Percentiles rank a stretch among this genome's conserved stretches.
These are phyloP conservation scores for Peromyscus nudipes DNA, from an alignment of 2,797 vertebrate species.

Conservation along the genomic window DNA sequence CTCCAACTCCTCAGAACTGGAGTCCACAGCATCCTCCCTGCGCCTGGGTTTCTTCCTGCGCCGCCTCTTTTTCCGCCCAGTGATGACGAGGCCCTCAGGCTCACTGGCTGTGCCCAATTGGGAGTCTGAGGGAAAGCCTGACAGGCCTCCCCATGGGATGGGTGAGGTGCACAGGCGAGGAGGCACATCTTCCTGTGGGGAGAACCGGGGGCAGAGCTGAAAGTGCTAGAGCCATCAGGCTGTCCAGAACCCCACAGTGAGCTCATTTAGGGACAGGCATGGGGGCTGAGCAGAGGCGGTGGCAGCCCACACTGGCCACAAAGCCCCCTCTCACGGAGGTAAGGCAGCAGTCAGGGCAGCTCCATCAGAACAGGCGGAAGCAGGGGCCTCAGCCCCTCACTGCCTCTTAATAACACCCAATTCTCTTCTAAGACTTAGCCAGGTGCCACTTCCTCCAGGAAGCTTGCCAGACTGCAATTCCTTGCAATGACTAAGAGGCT, in stretches of 20 bases:
- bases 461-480: neutral
- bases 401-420: neutral
- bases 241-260: neutral
- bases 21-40: conserved; percentile 83
- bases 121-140: conserved; percentile 33
- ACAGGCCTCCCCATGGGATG: conserved; percentile 87
- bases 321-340: neutral
- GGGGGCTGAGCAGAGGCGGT: neutral
- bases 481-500: neutral
- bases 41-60: conserved; percentile 89
- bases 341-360: neutral
- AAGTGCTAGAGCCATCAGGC: neutral
- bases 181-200: conserved; percentile 88
- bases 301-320: neutral
- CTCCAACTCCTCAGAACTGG: conserved; percentile 87
- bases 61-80: conserved; percentile 87
- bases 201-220: neutral
- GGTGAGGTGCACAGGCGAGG: conserved; percentile 93
- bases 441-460: conserved; percentile 28
- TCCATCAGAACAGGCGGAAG: neutral
- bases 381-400: neutral
- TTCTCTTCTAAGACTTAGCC: conserved; percentile 19
- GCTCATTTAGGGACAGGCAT: neutral
- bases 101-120: conserved; percentile 58
- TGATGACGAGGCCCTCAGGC: conserved; percentile 22